Evolutionary conservation across 2,113 vertebrate genomes (phyloP).

Genomic region (Datnioides undecimradiatus): DNA sequence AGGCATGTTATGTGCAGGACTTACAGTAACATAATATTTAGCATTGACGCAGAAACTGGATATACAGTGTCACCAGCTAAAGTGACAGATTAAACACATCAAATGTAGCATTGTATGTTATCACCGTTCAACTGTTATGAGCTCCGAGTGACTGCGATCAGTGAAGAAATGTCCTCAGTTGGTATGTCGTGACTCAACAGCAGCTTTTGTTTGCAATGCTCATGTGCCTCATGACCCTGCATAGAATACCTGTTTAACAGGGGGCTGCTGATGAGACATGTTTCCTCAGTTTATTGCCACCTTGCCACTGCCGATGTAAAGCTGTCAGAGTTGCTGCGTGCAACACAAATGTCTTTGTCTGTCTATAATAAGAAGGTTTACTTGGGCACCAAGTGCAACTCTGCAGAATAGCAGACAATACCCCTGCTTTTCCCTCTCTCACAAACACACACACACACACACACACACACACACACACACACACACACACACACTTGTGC

Average conservation of each 20-base stretch:
- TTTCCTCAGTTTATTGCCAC: not conserved
- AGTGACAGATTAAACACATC: not conserved
- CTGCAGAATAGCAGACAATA: slow-evolving; percentile 7
- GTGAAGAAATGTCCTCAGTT: not conserved
- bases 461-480: not conserved
- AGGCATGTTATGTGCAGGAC: not conserved
- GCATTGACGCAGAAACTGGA: not conserved
- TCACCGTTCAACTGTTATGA: not conserved
- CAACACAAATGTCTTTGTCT: slow-evolving; percentile 33
- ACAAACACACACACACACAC: not conserved
- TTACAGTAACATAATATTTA: not conserved
- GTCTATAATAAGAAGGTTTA: not conserved
- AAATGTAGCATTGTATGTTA: not conserved
- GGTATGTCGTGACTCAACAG: slow-evolving; percentile 17
- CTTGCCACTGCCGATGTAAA: slow-evolving; percentile 15
- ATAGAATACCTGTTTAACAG: slow-evolving; percentile 22
- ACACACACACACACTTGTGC: not conserved
- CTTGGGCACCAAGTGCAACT: not conserved
- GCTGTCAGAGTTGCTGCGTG: not conserved
- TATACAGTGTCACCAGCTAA: not conserved
- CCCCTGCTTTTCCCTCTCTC: not conserved
- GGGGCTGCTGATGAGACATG: not conserved
- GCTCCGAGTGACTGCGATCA: not conserved
- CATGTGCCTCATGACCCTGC: not conserved
- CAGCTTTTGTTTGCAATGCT: not conserved